Evolutionary conservation across 2,113 vertebrate species (phyloP).

Genomic region (Nothocercus nigrocapillus): DNA sequence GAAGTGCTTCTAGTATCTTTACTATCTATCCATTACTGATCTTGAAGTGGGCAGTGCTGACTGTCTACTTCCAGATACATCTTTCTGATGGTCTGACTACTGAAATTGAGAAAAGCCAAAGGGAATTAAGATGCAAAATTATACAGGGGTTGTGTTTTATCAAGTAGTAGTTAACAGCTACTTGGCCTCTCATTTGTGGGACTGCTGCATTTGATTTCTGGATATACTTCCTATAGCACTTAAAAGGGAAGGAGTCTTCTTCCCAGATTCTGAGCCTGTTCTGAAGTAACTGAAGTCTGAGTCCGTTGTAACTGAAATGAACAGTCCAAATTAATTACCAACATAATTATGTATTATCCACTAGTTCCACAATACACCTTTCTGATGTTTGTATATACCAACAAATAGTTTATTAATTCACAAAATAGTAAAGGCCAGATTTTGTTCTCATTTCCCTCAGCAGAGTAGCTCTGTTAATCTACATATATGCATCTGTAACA

Average conservation of each 20-base stretch:
- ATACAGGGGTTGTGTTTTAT: neutral
- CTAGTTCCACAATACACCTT: neutral
- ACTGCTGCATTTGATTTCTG: rapidly evolving
- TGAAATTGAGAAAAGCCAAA: neutral
- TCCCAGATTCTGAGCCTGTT: neutral
- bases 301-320: neutral
- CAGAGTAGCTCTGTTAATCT: neutral
- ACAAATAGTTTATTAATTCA: neutral
- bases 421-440: neutral
- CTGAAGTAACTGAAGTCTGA: too few species aligned
- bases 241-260: neutral
- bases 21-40: neutral
- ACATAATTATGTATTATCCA: neutral
- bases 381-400: neutral
- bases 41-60: neutral
- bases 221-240: neutral
- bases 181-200: neutral
- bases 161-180: neutral
- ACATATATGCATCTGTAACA: neutral
- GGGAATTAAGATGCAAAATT: neutral
- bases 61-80: neutral
- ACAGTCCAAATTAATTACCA: neutral
- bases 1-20: neutral
- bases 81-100: neutral
- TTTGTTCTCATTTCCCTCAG: neutral